A percentile compares a stretch with the other conserved stretches of the same genome.
phyloP scores from a whole-genome alignment of 1,140 invertebrate species.

The Ceratina japonica region DNA sequence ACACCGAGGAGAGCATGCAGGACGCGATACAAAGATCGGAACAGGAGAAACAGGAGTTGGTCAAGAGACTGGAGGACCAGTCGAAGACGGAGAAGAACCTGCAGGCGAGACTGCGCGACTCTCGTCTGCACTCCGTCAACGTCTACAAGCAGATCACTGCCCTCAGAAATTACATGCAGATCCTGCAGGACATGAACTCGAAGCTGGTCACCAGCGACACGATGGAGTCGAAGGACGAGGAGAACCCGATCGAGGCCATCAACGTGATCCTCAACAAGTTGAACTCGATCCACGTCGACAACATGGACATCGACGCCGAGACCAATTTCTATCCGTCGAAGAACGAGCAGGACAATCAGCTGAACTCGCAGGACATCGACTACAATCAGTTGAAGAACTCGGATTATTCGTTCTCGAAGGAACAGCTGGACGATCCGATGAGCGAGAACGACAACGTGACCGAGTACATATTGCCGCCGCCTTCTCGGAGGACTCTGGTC shows the following conservation, averaged over 20 bases:
- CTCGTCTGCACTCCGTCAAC: constrained; percentile 66
- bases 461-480: constrained; percentile 66
- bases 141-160: constrained; percentile 72
- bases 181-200: constrained; percentile 68
- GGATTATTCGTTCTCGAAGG: constrained; percentile 56
- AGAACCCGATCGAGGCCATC: constrained; percentile 67
- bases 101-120: constrained; percentile 58
- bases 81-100: constrained; percentile 64
- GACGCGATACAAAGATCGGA: constrained; percentile 76
- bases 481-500: constrained; percentile 63
- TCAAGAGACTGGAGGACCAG: constrained; percentile 66
- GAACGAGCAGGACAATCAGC: constrained; percentile 61
- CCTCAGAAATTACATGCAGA: constrained; percentile 71
- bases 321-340: constrained; percentile 41
- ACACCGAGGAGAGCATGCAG: constrained; percentile 75
- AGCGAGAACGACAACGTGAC: constrained; percentile 54
- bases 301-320: constrained; percentile 51
- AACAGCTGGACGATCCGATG: constrained; percentile 48
- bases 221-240: constrained; percentile 56
- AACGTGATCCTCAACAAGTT: constrained; percentile 69
- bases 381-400: constrained; percentile 58
- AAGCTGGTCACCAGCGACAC: constrained; percentile 56
- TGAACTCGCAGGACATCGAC: constrained; percentile 61
- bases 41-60: constrained; percentile 75
- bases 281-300: constrained; percentile 64